Evolutionary conservation across 2,797 vertebrate genomes (phyloP), one percentile per base, ranked within the genome.

Genomic region (Sandelia bainsii): DNA sequence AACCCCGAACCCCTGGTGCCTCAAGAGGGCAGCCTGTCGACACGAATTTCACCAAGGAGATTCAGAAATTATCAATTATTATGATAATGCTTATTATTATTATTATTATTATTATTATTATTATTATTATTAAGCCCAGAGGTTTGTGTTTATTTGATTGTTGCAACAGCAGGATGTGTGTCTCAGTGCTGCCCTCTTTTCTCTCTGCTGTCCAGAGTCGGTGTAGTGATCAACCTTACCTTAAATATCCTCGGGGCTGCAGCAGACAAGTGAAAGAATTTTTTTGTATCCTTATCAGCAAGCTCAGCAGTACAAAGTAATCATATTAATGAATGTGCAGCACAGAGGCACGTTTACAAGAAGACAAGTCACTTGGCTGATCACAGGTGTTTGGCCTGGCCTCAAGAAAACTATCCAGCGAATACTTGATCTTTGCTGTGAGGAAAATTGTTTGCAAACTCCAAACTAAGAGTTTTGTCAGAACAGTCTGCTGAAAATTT

Each of bases 301-400:
- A 37, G 72, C 62, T 84, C 81, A 66, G 81, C 79, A 48, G 44
- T 27, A 34, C 29, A 37, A 66, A 67, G 53, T 53, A 57, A 71
- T 81, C 12, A 56, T 75, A 65, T 81, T 69, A 58, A 75, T 83
- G 54, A 57, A 44, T 17, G 44, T 3, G 42, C 16, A 52, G 67
- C 65, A 52, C 23, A 72, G 37, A 29, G 57, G 54, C 37, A 65
- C 29, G 34, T 77, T 72, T 67, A 57, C 42, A 50, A 62, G 64
- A 67, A 74, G 34, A 72, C 39, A 61, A 62, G 68, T 61, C 45
- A 8, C 16, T 69, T 63, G 67, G 54, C 63, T 84, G 27, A 40
- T 44, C 10, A 6, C 40, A 57, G 48, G n/a, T 65, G 42, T 62
- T 39, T 77, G 77, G 66, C 59, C 3, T 20, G 39, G 45, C 52